Conservation (phyloP, 1,140 invertebrate species). For the Drosophila sucinea region DNA sequence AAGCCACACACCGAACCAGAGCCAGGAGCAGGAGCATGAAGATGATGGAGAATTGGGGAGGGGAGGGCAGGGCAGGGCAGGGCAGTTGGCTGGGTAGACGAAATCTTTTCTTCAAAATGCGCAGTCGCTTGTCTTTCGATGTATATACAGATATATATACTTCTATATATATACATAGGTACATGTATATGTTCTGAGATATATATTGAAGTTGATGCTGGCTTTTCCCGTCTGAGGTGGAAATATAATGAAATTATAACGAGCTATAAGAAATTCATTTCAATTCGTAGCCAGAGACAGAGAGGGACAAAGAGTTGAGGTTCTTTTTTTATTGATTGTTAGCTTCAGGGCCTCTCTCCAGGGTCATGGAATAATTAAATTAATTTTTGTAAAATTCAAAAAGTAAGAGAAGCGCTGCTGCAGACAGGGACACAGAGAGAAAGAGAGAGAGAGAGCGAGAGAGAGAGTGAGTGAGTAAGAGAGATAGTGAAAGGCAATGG, state of each 20-base stretch:
- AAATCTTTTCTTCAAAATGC: slow-evolving; percentile 68
- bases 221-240: slow-evolving; percentile 17
- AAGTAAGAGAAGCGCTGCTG: neutral
- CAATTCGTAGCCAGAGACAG: slow-evolving; percentile 22
- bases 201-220: slow-evolving; percentile 48
- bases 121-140: slow-evolving; percentile 68
- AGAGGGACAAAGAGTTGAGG: slow-evolving; percentile 56
- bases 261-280: slow-evolving; percentile 81
- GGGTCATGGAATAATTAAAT: slow-evolving; percentile 71
- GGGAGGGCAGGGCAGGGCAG: neutral
- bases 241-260: slow-evolving; percentile 79
- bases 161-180: slow-evolving; percentile 3
- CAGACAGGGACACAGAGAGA: neutral
- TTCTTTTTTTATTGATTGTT: neutral
- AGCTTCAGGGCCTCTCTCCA: slow-evolving; percentile 2
- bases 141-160: slow-evolving; percentile 18
- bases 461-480: neutral
- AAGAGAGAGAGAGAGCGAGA: slow-evolving; percentile 12
- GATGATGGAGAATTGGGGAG: neutral
- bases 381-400: slow-evolving; percentile 51
- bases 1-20: slow-evolving; percentile 28
- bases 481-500: slow-evolving; percentile 11
- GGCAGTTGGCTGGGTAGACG: slow-evolving; percentile 3
- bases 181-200: slow-evolving; percentile 4
- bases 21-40: slow-evolving; percentile 7